Conservation (phyloP, 2,888 invertebrate genomes). For the Lochmaea capreae region DNA sequence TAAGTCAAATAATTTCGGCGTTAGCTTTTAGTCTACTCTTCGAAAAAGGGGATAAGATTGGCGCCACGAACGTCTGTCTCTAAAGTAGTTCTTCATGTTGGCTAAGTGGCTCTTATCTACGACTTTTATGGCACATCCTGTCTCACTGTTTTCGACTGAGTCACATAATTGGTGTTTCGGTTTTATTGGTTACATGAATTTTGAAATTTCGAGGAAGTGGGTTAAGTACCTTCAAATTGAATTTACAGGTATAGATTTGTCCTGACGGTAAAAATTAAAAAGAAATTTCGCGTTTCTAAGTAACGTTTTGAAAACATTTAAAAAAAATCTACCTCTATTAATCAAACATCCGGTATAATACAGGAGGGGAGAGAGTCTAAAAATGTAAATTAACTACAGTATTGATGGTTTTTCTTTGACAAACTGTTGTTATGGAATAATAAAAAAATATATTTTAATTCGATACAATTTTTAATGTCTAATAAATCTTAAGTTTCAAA, state of each 20-base stretch:
- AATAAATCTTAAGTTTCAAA: not conserved
- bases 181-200: slow-evolving; percentile 25
- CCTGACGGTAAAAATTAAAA: too few species aligned
- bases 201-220: not conserved
- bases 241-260: not conserved
- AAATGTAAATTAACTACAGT: too few species aligned
- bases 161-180: slow-evolving; percentile 49
- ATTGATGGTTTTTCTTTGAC: too few species aligned
- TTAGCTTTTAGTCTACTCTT: slow-evolving; percentile 9
- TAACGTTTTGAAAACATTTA: too few species aligned
- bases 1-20: slow-evolving; percentile 29
- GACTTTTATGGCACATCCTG: slow-evolving; percentile 55
- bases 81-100: slow-evolving; percentile 59
- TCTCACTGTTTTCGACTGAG: slow-evolving; percentile 53
- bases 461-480: too few species aligned
- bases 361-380: too few species aligned
- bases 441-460: too few species aligned
- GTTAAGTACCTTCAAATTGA: not conserved
- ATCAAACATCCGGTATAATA: too few species aligned
- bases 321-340: too few species aligned
- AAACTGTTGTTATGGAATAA: too few species aligned
- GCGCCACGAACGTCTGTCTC: slow-evolving; percentile 58
- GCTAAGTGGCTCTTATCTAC: slow-evolving; percentile 59
- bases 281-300: too few species aligned
- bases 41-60: slow-evolving; percentile 43